Base-by-base conservation (phyloP, 64 coral and sea anemone species). In the Acropora tenuis region DNA sequence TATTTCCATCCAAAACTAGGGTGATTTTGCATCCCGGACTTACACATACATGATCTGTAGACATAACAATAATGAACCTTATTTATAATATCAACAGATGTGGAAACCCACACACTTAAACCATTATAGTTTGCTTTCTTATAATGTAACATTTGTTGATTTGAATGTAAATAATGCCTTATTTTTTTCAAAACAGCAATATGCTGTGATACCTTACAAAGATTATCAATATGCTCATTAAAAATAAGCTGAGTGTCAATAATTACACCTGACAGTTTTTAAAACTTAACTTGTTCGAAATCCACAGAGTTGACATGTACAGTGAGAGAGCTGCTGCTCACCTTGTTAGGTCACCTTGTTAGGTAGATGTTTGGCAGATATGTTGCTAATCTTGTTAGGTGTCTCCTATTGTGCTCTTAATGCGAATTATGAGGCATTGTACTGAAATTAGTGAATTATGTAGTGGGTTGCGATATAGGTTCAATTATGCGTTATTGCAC, bases 281-380 rank as follows among this genome's bases (percentile, higher is more conserved):
- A 58, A 48, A 41, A 69, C 74, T 79, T 30, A 16, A 89, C 88
- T 47, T 94, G 69, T 49, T 94, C 71, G 12, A 89, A n/a, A 76
- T 84, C 74, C 12, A 18, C 76, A 13, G 40, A 47, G 55, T 89
- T 69, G n/a, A 89, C 13, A 69, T 84, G 47, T 43, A 20, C 7
- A 10, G 43, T 48, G 47, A 82, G 78, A 1, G 78, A 75, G 3
- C 10, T 75, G 74, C 46, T 67, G 77, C 40, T 50, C 65, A 87
- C 52, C 73, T 83, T 93, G 20, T 74, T 93, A 20, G 50, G 40
- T 75, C 65, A 87, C 52, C 73, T 83, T 93, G 20, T 74, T 93
- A 20, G 50, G 40, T 75, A 86, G 53, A 61, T 81, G 82, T 92
- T 30, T 30, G 30, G 30, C 30, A 30, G 30, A 30, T 30, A 30